Conservation (phyloP, 2,888 invertebrate species). For the Heliconius charithonia region DNA sequence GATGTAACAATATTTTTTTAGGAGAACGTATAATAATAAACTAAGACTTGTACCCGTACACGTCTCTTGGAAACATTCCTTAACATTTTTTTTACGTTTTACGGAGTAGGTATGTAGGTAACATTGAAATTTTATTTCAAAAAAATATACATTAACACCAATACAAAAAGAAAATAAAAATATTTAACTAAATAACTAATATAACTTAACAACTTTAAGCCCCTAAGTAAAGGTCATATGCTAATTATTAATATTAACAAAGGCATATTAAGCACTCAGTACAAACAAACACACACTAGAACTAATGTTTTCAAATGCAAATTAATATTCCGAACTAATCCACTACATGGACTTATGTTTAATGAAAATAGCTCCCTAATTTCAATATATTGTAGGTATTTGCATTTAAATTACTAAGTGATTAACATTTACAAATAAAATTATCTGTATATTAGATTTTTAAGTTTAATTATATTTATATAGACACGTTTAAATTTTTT, state of each 20-base stretch:
- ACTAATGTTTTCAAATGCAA: conserved; percentile 34
- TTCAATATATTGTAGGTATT: conserved; percentile 8
- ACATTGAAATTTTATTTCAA: neutral
- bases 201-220: neutral
- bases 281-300: conserved; percentile 23
- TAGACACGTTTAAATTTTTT: neutral
- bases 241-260: conserved; percentile 18
- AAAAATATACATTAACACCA: neutral
- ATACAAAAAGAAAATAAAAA: neutral
- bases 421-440: conserved; percentile 1
- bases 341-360: conserved; percentile 16
- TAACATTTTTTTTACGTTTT: too few species aligned
- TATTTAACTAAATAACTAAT: neutral
- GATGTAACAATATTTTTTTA: too few species aligned
- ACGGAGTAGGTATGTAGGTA: too few species aligned
- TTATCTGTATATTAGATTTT: neutral
- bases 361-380: conserved; percentile 17
- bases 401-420: conserved; percentile 7
- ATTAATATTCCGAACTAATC: conserved; percentile 29
- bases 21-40: too few species aligned
- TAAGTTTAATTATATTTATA: neutral
- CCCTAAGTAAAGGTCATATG: neutral
- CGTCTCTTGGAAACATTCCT: too few species aligned
- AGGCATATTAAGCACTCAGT: conserved; percentile 10
- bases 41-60: too few species aligned